Base-by-base conservation (phyloP, 2,888 invertebrate species). In the Xestia xanthographa region DNA sequence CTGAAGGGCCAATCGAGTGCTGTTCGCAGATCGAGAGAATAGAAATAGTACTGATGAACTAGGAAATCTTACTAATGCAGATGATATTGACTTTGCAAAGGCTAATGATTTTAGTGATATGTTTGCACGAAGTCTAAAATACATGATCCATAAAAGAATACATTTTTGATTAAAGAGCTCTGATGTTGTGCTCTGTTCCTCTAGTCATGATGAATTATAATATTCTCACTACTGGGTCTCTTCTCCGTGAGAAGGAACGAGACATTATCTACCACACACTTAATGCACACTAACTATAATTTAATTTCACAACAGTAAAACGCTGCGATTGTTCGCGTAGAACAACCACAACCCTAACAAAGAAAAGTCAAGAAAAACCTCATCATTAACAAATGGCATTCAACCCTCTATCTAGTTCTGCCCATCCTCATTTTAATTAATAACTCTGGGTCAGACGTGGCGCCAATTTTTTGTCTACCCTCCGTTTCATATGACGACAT, bases 391-490 rank as follows among this genome's bases (percentile, higher is more conserved):
- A 34, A 80, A 82, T 62, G 48, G 63, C 73, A 45, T 45, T 69
- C 62, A 60, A 75, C 82, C 82, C 82, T 62, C 38, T 26, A 70
- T 62, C 38, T 26, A 70, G 43, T 75, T 75, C 79, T 75, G 48
- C 66, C 68, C 68, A 79, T 70, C 48, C 43, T 71, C 65, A 72
- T 69, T 20, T 34, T 79, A 86, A 66, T 74, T 77, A 76, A 65
- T 29, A 34, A 68, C 70, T 84, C 73, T 80, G 82, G 78, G 82
- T 86, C 82, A 82, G 86, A 80, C 75, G 17, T 86, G 86, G 86
- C 86, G 86, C 86, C 86, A 80, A 75, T 77, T 87, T 87, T 86
- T 86, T 87, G 12, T 34, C 6, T 34, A 38, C 58, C 50, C 22
- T 41, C 12, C 41, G 20, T 63, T 83, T 71, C 45, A 66, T 71